These are phyloP conservation scores for Theristicus caerulescens DNA, from an alignment of 2,113 vertebrate genomes.

Conservation along the genomic window DNA sequence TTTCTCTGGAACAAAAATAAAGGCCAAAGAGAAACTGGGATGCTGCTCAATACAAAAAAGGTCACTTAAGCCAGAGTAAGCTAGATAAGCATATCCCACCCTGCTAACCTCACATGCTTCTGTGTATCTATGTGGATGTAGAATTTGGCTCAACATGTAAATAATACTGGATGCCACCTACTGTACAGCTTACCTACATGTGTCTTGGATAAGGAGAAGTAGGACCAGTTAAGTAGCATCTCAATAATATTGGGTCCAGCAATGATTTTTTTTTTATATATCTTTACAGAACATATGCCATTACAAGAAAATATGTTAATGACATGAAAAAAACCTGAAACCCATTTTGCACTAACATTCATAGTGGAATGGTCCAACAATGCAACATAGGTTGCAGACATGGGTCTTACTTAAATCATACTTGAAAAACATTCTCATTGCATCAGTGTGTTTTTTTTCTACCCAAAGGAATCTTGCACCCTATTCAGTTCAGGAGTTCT, in stretches of 20 bases:
- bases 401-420: not conserved
- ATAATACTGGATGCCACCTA: not conserved
- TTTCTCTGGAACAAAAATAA: not conserved
- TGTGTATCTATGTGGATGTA: not conserved
- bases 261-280: not conserved
- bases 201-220: not conserved
- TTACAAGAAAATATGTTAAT: not conserved
- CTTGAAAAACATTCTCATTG: not conserved
- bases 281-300: not conserved
- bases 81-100: not conserved
- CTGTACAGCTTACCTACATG: not conserved
- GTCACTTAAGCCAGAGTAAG: not conserved
- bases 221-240: not conserved
- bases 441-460: not conserved
- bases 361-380: not conserved
- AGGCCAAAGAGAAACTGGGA: not conserved
- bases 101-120: not conserved
- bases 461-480: not conserved
- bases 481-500: not conserved
- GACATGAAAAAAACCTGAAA: not conserved
- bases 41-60: not conserved
- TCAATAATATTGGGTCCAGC: not conserved
- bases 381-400: not conserved
- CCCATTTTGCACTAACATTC: not conserved
- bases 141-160: not conserved